Evolutionary conservation across 2,888 invertebrate species (phyloP).

Genomic region (Lamellibrachia columna): DNA sequence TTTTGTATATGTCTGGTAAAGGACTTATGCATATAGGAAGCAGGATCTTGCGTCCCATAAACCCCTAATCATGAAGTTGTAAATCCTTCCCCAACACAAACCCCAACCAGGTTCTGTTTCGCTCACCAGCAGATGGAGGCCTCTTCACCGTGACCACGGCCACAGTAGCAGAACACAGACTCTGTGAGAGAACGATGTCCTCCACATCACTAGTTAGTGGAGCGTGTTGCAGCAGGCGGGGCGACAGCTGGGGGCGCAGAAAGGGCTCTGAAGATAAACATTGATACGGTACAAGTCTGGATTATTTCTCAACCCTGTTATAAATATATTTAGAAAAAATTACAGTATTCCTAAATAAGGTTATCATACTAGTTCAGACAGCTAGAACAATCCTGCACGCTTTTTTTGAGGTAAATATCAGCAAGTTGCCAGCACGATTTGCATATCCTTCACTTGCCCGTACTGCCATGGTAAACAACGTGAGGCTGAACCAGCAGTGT

Average conservation of each 20-base stretch:
- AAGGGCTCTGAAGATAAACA: background rate
- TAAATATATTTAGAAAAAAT: too few species aligned
- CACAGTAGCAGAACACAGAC: background rate
- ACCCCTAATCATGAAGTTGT: background rate
- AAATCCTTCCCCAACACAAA: background rate
- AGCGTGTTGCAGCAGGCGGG: background rate
- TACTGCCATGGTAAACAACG: too few species aligned
- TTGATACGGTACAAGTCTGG: background rate
- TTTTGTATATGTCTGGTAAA: too few species aligned
- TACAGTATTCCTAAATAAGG: too few species aligned
- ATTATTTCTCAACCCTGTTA: too few species aligned
- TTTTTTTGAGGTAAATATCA: too few species aligned
- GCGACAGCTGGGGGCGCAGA: background rate
- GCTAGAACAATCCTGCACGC: too few species aligned
- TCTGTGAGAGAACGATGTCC: background rate
- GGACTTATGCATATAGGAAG: background rate
- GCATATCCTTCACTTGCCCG: too few species aligned
- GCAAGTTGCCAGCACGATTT: too few species aligned
- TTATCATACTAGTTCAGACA: too few species aligned
- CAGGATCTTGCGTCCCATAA: background rate
- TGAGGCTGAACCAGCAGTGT: too few species aligned
- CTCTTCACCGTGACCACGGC: background rate
- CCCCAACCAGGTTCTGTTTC: background rate
- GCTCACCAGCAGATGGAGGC: background rate
- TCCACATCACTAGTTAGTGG: background rate